Evolutionary conservation across 2,797 vertebrate species (phyloP).

Genomic region (Pipistrellus pygmaeus): DNA sequence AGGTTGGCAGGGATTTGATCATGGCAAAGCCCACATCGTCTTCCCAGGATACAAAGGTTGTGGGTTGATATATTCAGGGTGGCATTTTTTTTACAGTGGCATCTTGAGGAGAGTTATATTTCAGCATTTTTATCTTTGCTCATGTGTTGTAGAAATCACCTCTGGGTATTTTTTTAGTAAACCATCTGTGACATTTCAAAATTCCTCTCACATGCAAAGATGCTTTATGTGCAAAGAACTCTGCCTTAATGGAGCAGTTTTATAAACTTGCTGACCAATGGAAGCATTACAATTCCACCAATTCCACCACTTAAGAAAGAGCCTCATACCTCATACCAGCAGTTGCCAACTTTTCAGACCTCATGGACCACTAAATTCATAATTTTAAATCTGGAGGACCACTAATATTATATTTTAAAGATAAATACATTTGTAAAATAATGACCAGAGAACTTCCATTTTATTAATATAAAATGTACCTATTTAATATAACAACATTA

Average conservation of each 20-base stretch:
- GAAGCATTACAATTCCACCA: neutral
- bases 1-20: neutral
- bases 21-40: neutral
- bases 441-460: too few species aligned
- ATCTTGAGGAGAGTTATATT: neutral
- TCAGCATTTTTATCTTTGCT: neutral
- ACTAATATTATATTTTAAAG: too few species aligned
- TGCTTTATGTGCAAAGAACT: neutral
- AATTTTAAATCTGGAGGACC: too few species aligned
- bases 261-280: neutral
- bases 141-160: neutral
- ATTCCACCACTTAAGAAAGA: neutral
- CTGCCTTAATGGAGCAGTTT: neutral
- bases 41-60: neutral
- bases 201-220: neutral
- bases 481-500: too few species aligned
- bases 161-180: neutral
- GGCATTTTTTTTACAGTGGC: neutral
- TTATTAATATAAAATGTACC: too few species aligned
- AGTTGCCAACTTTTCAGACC: too few species aligned
- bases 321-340: neutral
- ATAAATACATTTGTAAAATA: too few species aligned
- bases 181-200: neutral
- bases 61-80: neutral
- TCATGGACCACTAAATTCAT: too few species aligned